Evolutionary conservation across 1,140 invertebrate species (phyloP).

Genomic region (Plutomurus gul): DNA sequence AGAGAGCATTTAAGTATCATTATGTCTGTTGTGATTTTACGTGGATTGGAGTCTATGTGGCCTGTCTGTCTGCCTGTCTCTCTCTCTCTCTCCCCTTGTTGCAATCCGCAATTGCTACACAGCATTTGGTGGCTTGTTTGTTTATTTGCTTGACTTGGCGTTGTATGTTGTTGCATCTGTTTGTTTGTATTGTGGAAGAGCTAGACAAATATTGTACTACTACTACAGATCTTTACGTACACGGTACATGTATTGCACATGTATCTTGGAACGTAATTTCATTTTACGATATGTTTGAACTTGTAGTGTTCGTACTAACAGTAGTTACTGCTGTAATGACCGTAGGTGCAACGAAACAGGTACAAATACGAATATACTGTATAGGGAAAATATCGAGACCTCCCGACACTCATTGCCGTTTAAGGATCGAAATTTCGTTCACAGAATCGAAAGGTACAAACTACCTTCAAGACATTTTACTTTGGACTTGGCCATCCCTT

Average conservation of each 20-base stretch:
- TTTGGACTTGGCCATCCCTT: too few relatives aligned
- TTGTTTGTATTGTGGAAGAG: conserved; percentile 20
- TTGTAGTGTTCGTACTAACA: too few relatives aligned
- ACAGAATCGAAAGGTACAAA: background rate
- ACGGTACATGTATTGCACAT: background rate
- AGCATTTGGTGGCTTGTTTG: background rate
- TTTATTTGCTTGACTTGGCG: background rate
- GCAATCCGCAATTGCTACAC: too few relatives aligned
- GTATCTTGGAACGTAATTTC: background rate
- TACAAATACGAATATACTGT: background rate
- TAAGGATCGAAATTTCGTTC: background rate
- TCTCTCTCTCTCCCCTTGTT: background rate
- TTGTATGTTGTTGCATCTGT: background rate
- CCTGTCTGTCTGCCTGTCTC: background rate
- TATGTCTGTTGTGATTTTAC: conserved; percentile 27
- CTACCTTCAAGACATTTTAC: background rate
- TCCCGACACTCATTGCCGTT: background rate
- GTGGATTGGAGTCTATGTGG: conserved; percentile 9
- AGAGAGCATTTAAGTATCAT: conserved; percentile 11
- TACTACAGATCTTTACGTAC: background rate
- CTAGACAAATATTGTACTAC: conserved; percentile 14
- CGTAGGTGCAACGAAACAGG: background rate
- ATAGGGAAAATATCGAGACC: background rate
- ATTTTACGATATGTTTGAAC: background rate
- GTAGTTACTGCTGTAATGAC: background rate